Base-by-base conservation (phyloP, 2,113 vertebrate species). In the Pungitius pungitius region DNA sequence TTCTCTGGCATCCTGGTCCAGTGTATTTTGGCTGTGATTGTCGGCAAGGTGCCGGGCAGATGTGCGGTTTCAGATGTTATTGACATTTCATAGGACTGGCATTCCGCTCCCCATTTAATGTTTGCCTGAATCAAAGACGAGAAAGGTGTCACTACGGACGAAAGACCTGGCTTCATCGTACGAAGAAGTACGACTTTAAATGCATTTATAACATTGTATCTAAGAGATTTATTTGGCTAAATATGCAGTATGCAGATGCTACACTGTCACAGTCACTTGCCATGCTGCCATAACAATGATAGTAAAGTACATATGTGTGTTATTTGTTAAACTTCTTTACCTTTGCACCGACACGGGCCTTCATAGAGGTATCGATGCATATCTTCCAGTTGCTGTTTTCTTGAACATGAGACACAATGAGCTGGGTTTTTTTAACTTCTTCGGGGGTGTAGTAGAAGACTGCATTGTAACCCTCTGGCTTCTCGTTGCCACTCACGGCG, bases 311-410 rank as follows among this genome's bases (percentile, higher is more conserved):
- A 14, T 42, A 42, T 59, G 18, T 12, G 2, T 45, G 6, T 26
- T 45, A 59, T 54, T 61, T 0, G 40, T 42, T 42, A 15, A 18
- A 22, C 5, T 10, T 22, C 15, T 6, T 27, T 90, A 94, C 94
- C 91, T 86, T 92, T 57, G 78, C 39, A 47, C 77, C 61, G 0
- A 37, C 10, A 1, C 55, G 66, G 27, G 30, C 39, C 10, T 81
- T 51, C 47, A 88, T 1, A 18, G 49, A 75, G 30, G 80, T 71
- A 65, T 93, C 86, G 1, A 90, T 33, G 33, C 92, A 94, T 78
- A 93, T 83, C 84, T 92, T 95, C 94, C 94, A 95, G 88, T 93
- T 95, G 64, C 83, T 80, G 43, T 88, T 82, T 17, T 89, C 78
- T 58, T 86, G 91, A 18, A 92, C 61, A 47, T 93, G 83, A 9